Base-by-base conservation (phyloP, 2,888 invertebrate genomes). In the Tortricodes alternella region DNA sequence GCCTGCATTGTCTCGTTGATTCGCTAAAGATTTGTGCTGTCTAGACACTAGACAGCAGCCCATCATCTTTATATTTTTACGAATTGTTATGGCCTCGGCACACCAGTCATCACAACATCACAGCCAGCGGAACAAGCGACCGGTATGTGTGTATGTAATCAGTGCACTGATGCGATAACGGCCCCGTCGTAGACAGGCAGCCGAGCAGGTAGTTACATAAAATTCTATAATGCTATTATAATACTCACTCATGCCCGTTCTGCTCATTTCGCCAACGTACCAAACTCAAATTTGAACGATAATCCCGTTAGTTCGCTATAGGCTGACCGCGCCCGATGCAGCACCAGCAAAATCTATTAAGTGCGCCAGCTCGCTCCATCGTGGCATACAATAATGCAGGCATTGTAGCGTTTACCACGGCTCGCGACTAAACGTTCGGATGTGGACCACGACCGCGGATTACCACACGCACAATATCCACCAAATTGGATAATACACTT, bases 401-500 rank as follows among this genome's bases (percentile, higher is more conserved):
- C 78, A 73, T 77, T 83, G 81, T 78, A 78, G 70, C 73, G 70
- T 74, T 74, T 70, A 70, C 70, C 73, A 64, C 73, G 64, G 74
- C 67, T 75, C 74, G 74, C 80, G 79, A 72, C 80, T 83, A 79
- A 84, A 78, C 83, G 77, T 67, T 73, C 74, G 77, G 73, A 69
- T 80, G 77, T 78, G 80, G 76, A 74, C 78, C 73, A 77, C 83
- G 74, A 74, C 78, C 81, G 76, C 81, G 83, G 87, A 89, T 89
- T 88, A 89, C 80, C 82, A 74, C 86, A 89, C 91, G 90, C 89
- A 91, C 91, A 90, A 91, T 91, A 92, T 87, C 91, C 83, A 81
- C 84, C 89, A 91, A 91, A 92, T 92, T 92, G 92, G 92, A 92
- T 92, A 92, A 92, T 92, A 92, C 92, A 92, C 92, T 92, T 92